Evolutionary conservation across 2,113 vertebrate genomes (phyloP).

Genomic region (Scartelaos histophorus): DNA sequence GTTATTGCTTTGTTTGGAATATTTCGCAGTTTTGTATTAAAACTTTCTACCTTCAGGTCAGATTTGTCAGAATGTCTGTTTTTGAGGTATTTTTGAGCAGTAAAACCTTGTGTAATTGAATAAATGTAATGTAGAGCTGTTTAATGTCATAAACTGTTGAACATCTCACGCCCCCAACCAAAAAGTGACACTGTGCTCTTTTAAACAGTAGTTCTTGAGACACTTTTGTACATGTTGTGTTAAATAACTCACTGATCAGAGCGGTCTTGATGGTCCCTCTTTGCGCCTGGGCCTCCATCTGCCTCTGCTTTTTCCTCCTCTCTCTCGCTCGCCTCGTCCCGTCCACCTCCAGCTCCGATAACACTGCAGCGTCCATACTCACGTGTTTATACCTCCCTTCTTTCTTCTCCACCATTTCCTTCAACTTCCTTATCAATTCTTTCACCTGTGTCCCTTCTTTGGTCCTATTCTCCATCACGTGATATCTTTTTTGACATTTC

Average conservation of each 20-base stretch:
- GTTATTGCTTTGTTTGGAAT: too few relatives aligned
- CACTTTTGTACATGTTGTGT: background rate
- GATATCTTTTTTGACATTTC: slow-evolving; percentile 68
- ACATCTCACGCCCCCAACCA: too few relatives aligned
- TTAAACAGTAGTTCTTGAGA: background rate
- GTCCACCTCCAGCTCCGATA: slow-evolving; percentile 65
- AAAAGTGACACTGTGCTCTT: too few relatives aligned
- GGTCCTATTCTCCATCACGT: slow-evolving; percentile 67
- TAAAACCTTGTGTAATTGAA: too few relatives aligned
- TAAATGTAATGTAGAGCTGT: too few relatives aligned
- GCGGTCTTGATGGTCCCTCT: slow-evolving; percentile 66
- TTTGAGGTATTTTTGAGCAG: too few relatives aligned
- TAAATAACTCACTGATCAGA: slow-evolving; percentile 65
- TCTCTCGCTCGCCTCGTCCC: slow-evolving; percentile 69
- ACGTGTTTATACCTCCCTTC: slow-evolving; percentile 33
- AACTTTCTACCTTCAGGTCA: too few relatives aligned
- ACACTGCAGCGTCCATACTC: slow-evolving; percentile 31
- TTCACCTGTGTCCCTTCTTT: slow-evolving; percentile 57
- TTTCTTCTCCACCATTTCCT: slow-evolving; percentile 60
- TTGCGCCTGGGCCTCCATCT: slow-evolving; percentile 73
- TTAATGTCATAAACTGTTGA: too few relatives aligned
- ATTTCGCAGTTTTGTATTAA: too few relatives aligned
- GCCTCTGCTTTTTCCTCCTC: slow-evolving; percentile 76
- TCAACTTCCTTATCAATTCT: slow-evolving; percentile 67
- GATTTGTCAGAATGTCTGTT: too few relatives aligned